phyloP scores from a whole-genome alignment of 2,797 vertebrate species.

The Semaprochilodus insignis region DNA sequence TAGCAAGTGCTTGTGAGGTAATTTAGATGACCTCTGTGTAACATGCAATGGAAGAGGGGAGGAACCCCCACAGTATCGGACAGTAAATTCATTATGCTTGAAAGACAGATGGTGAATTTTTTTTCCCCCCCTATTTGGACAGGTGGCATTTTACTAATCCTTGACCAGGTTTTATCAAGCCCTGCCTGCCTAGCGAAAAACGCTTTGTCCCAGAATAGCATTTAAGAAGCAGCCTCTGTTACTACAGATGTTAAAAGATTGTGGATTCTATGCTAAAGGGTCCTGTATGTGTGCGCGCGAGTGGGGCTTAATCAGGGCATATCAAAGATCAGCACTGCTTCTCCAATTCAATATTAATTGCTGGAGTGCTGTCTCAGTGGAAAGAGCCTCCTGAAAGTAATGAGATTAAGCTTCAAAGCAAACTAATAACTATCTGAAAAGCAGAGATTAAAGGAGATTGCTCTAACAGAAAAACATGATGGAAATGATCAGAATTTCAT shows the following conservation, averaged over 20 bases:
- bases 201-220: conserved; percentile 39
- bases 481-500: background rate
- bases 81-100: conserved; percentile 5
- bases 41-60: conserved; percentile 13
- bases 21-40: conserved; percentile 50
- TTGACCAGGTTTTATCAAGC: conserved; percentile 36
- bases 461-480: conserved; percentile 7
- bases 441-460: conserved; percentile 48
- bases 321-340: conserved; percentile 44
- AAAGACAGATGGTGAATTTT: conserved; percentile 45
- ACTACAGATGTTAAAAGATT: conserved; percentile 33
- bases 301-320: background rate
- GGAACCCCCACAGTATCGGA: background rate
- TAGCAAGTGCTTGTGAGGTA: conserved; percentile 49
- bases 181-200: conserved; percentile 24
- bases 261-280: background rate
- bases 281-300: background rate
- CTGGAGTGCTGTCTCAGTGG: conserved; percentile 47
- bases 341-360: conserved; percentile 52
- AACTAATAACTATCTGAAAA: conserved; percentile 50
- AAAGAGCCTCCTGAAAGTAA: conserved; percentile 48
- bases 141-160: conserved; percentile 61
- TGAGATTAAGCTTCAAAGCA: conserved; percentile 57
- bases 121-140: conserved; percentile 26
- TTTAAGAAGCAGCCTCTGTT: conserved; percentile 41